Percentiles rank a stretch among this genome's conserved stretches.
phyloP scores from a whole-genome alignment of 2,113 vertebrate species.

The Oncorhynchus mykiss region DNA sequence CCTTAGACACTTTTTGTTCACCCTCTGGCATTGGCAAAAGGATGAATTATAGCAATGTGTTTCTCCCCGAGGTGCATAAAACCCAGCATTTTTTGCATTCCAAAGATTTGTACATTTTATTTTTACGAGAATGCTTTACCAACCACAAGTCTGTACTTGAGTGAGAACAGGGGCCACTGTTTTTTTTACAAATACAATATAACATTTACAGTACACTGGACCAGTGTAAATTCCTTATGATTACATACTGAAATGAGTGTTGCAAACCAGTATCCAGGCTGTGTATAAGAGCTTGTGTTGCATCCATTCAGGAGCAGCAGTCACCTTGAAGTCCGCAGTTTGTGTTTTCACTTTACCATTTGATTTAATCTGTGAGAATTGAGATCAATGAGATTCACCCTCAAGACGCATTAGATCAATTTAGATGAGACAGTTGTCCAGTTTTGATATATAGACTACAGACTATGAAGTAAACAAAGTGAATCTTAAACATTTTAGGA shows the following conservation, averaged over 20 bases:
- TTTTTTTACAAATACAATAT: neutral
- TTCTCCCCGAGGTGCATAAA: neutral
- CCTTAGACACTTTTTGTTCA: neutral
- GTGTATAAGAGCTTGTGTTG: neutral
- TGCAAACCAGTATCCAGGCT: neutral
- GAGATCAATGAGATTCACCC: too few relatives aligned
- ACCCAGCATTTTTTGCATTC: neutral
- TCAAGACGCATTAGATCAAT: too few relatives aligned
- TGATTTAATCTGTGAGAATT: too few relatives aligned
- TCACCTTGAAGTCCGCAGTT: too few relatives aligned
- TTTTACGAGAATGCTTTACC: neutral
- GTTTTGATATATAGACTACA: neutral
- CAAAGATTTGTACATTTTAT: neutral
- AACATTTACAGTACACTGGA: neutral
- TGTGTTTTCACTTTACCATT: too few relatives aligned
- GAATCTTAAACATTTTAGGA: too few relatives aligned
- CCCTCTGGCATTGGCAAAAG: neutral
- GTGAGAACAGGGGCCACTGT: neutral
- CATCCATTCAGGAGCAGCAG: neutral
- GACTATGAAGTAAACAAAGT: neutral
- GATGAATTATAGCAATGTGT: neutral
- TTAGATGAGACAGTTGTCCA: too few relatives aligned
- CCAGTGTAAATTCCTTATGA: neutral
- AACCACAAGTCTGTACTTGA: neutral
- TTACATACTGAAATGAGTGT: neutral